Percentiles rank a stretch among this genome's conserved stretches.
Evolutionary conservation across 2,797 vertebrate genomes (phyloP).

Genomic region (Enteromius fasciolatus): DNA sequence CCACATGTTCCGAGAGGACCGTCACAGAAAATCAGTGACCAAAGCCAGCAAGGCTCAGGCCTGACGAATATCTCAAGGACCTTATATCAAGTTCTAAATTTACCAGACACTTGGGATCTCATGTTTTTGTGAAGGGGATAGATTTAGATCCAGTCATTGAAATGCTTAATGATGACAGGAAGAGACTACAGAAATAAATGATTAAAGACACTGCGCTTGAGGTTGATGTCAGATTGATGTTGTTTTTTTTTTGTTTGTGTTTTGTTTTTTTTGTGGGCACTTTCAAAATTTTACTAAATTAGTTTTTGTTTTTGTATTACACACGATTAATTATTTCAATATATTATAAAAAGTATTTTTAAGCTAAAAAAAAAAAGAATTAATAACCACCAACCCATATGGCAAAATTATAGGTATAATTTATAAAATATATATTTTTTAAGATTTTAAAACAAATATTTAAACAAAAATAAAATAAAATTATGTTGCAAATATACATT

Average conservation of each 20-base stretch:
- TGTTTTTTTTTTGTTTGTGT: too few species aligned
- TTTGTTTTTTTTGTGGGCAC: not conserved
- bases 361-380: not conserved
- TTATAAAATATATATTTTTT: not conserved
- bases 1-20: constrained; percentile 21
- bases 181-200: not conserved
- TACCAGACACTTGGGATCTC: constrained; percentile 6
- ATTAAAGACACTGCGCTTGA: not conserved
- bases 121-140: constrained; percentile 10
- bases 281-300: not conserved
- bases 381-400: not conserved
- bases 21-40: constrained; percentile 29
- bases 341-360: not conserved
- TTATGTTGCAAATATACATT: not conserved
- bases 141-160: constrained; percentile 15
- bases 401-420: not conserved
- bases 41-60: constrained; percentile 11
- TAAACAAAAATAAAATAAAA: not conserved
- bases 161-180: not conserved
- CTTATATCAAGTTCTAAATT: constrained; percentile 16
- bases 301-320: not conserved
- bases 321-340: not conserved
- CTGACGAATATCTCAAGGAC: constrained; percentile 8
- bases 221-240: not conserved
- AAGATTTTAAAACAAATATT: not conserved